These are phyloP conservation scores for Macquaria australasica DNA, from an alignment of 2,113 vertebrate genomes.

Conservation along the genomic window DNA sequence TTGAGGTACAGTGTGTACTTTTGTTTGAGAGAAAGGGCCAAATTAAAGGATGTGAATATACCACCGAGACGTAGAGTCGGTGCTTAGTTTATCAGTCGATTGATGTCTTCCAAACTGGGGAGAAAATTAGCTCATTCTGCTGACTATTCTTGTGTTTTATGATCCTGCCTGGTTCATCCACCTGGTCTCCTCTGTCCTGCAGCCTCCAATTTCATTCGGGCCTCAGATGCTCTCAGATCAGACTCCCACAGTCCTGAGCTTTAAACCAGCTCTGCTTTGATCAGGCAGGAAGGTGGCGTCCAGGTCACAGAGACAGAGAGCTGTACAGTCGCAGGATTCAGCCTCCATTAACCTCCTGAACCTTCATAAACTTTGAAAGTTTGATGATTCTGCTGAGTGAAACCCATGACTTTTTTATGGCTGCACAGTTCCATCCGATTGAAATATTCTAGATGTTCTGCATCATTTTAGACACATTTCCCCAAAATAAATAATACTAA, in stretches of 20 bases:
- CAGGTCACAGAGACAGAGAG: conserved; percentile 5
- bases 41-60: background rate
- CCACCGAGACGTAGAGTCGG: background rate
- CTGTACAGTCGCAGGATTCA: conserved; percentile 11
- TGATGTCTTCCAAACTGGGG: too few relatives aligned
- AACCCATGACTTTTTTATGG: background rate
- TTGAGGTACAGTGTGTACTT: background rate
- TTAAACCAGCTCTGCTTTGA: conserved; percentile 28
- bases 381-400: background rate
- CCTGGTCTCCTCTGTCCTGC: background rate
- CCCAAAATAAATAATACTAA: background rate
- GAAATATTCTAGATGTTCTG: background rate
- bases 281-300: conserved; percentile 4
- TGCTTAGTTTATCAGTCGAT: too few relatives aligned
- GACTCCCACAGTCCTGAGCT: conserved; percentile 9
- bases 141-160: too few relatives aligned
- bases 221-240: conserved; percentile 45
- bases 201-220: conserved; percentile 9
- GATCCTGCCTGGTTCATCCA: background rate
- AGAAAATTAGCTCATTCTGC: too few relatives aligned
- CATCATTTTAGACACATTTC: background rate
- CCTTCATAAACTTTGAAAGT: conserved; percentile 27
- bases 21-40: background rate
- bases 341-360: conserved; percentile 28
- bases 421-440: background rate